Conservation (phyloP, 2,113 vertebrate species). For the Bos taurus region DNA sequence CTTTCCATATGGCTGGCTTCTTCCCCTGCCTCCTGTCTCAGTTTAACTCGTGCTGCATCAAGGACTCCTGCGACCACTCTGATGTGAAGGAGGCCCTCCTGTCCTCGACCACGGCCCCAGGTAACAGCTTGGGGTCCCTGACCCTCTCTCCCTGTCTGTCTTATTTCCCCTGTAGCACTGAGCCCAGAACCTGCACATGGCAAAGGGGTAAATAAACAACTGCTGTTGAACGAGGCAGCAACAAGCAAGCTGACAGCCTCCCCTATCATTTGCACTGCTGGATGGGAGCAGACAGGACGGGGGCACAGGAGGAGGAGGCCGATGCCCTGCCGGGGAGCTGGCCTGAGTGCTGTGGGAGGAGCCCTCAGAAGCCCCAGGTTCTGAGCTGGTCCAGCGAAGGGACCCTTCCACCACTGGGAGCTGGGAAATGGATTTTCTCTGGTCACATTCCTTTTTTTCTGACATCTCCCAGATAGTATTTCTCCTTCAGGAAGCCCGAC, state of each 20-base stretch:
- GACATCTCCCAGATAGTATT: background rate
- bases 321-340: background rate
- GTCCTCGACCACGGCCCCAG: fast-evolving
- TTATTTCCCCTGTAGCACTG: background rate
- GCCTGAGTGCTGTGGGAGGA: background rate
- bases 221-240: background rate
- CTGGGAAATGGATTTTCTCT: background rate
- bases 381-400: background rate
- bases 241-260: fast-evolving
- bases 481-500: background rate
- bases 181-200: no score
- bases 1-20: fast-evolving
- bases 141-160: background rate
- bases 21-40: background rate
- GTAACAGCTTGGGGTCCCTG: background rate
- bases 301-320: fast-evolving
- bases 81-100: background rate
- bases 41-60: background rate
- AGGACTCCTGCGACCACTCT: background rate
- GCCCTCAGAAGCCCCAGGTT: no score
- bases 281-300: fast-evolving
- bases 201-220: background rate
- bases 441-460: background rate
- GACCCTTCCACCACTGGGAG: background rate
- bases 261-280: fast-evolving